Conservation (phyloP, 1,140 invertebrate species). For the Drosophila varians region DNA sequence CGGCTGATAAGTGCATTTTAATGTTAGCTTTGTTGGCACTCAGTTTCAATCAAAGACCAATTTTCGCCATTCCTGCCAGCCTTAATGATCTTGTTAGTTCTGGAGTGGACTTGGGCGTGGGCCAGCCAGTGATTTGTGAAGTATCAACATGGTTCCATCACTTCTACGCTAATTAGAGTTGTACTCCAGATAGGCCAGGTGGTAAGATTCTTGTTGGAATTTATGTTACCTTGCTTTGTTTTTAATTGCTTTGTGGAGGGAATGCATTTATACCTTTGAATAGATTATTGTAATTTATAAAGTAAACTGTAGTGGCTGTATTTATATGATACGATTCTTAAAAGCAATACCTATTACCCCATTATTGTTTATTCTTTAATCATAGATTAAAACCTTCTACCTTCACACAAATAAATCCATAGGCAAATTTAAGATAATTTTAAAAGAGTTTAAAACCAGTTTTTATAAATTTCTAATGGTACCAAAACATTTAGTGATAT, state of each 20-base stretch:
- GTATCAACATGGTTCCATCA: slow-evolving; percentile 32
- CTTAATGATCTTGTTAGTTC: slow-evolving; percentile 69
- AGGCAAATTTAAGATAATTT: not conserved
- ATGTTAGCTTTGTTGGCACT: slow-evolving; percentile 55
- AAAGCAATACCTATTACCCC: too few species aligned
- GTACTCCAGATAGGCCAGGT: slow-evolving; percentile 27
- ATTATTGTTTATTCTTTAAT: not conserved
- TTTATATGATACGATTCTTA: too few species aligned
- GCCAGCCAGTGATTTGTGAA: slow-evolving; percentile 47
- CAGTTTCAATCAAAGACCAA: slow-evolving; percentile 59
- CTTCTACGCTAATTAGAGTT: slow-evolving; percentile 48
- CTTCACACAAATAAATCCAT: not conserved
- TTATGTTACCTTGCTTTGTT: slow-evolving; percentile 10
- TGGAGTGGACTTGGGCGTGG: slow-evolving; percentile 3
- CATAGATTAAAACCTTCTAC: not conserved
- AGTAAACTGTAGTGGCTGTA: too few species aligned
- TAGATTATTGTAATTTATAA: too few species aligned
- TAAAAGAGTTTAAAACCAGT: not conserved
- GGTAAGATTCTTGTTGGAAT: slow-evolving; percentile 21
- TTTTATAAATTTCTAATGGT: not conserved
- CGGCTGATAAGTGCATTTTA: slow-evolving; percentile 76
- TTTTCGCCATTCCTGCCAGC: slow-evolving; percentile 43
- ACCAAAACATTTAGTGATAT: not conserved
- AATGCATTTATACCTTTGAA: not conserved
- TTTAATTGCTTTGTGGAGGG: slow-evolving; percentile 2